Percentiles rank a stretch among this genome's conserved stretches.
phyloP scores from a whole-genome alignment of 1,140 invertebrate genomes.

The Brachionus manjavacas region DNA sequence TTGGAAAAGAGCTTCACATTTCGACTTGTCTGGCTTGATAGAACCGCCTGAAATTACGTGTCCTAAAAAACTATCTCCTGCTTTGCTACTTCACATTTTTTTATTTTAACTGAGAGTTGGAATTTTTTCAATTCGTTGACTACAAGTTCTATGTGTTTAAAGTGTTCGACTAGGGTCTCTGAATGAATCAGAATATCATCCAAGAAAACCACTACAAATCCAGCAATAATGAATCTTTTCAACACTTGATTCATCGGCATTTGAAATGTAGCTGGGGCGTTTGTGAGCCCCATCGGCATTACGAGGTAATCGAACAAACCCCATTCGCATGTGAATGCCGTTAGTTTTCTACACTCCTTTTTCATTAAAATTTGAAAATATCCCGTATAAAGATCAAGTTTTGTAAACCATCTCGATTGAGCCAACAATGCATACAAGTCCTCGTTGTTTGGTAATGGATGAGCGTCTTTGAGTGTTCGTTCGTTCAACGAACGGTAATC shows the following conservation, averaged over 20 bases:
- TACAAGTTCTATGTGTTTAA: not conserved
- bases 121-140: not conserved
- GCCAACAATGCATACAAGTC: slow-evolving; percentile 43
- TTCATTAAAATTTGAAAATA: slow-evolving; percentile 18
- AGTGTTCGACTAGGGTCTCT: not conserved
- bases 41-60: not conserved
- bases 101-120: not conserved
- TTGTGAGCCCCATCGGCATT: slow-evolving; percentile 56
- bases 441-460: slow-evolving; percentile 42
- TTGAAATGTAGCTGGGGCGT: slow-evolving; percentile 53
- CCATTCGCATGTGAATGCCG: not conserved
- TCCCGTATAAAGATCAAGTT: not conserved
- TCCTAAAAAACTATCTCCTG: not conserved
- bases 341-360: not conserved
- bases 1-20: not conserved
- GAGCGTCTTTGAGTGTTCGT: slow-evolving; percentile 39
- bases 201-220: not conserved
- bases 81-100: not conserved
- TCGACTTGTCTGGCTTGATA: not conserved
- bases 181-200: not conserved
- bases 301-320: slow-evolving; percentile 46
- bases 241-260: slow-evolving; percentile 48
- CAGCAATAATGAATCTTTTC: not conserved
- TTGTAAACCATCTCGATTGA: not conserved
- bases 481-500: slow-evolving; percentile 43